Base-by-base conservation (phyloP, 2,888 invertebrate genomes). In the Latheticus oryzae region DNA sequence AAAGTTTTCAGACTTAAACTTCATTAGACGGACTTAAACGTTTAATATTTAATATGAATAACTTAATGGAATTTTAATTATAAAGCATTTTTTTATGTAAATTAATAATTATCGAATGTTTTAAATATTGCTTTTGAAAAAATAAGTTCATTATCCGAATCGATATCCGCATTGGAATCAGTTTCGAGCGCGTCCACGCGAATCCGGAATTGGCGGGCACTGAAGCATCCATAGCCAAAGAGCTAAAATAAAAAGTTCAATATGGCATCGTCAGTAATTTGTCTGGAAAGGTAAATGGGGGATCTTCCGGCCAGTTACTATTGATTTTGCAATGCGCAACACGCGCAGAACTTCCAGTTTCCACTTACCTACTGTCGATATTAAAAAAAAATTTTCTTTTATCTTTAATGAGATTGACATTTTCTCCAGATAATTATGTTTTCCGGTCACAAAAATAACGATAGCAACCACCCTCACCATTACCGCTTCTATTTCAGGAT, bases 271-370 rank as follows among this genome's bases (percentile, higher is more conserved):
- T 45, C 37, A 9, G 40, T 58, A 52, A 52, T 52, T 54, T 53
- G 48, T 58, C 54, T 58, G 58, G 30, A 58, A 32, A 54, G 58
- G 58, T 58, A 54, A 58, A 58, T 54, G 53, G 33, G n/a, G 58
- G 48, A 58, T 58, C 54, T 58, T 58, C 58, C 58, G 52, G 58
- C 32, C 52, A 52, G 58, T 58, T 58, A 38, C 16, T 58, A 58
- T 58, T 47, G 58, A 58, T 58, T 57, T 58, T 58, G 40, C 33
- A 37, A 17, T 15, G 47, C 47, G 52, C 52, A 52, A 52, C 52
- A 45, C 52, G 38, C 57, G 38, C 52, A 52, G 52, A 45, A 19
- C 33, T 19, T n/a, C 40, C 48, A 28, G 23, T 42, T 26, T 42
- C 48, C 16, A 30, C 21, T 38, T 38, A 33, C 42, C 5, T n/a